Conservation (phyloP, 2,888 invertebrate species). For the Melikaiella ostensackeni region DNA sequence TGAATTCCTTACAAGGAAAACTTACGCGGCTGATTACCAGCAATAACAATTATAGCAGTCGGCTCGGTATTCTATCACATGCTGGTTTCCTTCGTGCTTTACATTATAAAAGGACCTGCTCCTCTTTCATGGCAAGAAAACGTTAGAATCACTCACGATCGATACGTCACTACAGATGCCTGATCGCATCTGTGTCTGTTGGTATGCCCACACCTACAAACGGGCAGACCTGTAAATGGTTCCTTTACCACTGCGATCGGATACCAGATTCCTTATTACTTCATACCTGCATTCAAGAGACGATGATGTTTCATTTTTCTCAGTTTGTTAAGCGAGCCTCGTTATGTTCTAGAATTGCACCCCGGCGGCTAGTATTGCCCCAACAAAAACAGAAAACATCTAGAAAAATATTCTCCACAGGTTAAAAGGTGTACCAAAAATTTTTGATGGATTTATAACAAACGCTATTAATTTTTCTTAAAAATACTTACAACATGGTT, state of each 20-base stretch:
- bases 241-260: constrained; percentile 44
- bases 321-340: constrained; percentile 42
- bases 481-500: no score
- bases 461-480: background rate
- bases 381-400: background rate
- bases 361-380: constrained; percentile 33
- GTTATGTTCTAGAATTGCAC: constrained; percentile 7
- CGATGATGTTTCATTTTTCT: constrained; percentile 47
- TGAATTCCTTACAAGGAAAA: background rate
- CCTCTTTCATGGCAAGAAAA: constrained; percentile 1
- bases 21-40: constrained; percentile 31
- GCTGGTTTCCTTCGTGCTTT: constrained; percentile 7
- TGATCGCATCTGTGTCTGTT: constrained; percentile 6
- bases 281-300: constrained; percentile 38
- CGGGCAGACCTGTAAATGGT: constrained; percentile 45
- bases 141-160: constrained; percentile 3
- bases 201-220: background rate
- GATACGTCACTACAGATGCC: background rate
- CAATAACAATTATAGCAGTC: constrained; percentile 36
- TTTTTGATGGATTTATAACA: constrained; percentile 8
- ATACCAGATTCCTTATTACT: constrained; percentile 46
- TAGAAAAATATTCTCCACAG: background rate
- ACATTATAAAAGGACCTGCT: constrained; percentile 23
- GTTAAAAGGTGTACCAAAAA: background rate
- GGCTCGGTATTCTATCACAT: constrained; percentile 21